phyloP scores from a whole-genome alignment of 2,888 invertebrate genomes.

The Thecophora atra region DNA sequence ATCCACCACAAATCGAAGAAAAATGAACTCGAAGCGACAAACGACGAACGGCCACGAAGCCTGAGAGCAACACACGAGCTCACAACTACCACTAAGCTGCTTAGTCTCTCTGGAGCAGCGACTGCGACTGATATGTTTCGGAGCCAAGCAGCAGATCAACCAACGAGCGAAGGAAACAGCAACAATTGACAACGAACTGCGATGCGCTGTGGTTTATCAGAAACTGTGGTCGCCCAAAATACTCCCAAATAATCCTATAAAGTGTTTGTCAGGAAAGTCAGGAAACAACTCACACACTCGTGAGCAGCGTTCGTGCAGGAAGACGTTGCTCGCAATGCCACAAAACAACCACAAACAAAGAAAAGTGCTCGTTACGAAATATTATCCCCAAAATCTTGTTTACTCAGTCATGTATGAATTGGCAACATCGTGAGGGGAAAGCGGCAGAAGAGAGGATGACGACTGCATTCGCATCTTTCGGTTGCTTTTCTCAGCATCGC shows the following conservation, averaged over 20 bases:
- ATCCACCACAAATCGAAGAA: slow-evolving; percentile 28
- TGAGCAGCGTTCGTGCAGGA: background rate
- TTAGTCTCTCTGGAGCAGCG: slow-evolving; percentile 1
- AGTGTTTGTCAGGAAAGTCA: background rate
- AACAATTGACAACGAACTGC: slow-evolving; percentile 21
- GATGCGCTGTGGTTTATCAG: slow-evolving; percentile 3
- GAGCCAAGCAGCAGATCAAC: slow-evolving; percentile 10
- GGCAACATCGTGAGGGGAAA: background rate
- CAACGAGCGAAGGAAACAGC: background rate
- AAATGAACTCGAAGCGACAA: background rate
- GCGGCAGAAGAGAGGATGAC: background rate
- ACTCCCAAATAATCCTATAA: slow-evolving; percentile 11
- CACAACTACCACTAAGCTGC: background rate
- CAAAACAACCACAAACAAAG: background rate
- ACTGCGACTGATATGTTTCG: slow-evolving; percentile 10
- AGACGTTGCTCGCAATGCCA: background rate
- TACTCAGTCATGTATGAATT: slow-evolving; percentile 27
- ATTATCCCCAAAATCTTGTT: slow-evolving; percentile 33
- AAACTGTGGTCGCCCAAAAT: slow-evolving; percentile 24
- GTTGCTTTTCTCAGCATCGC: background rate
- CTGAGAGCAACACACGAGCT: background rate
- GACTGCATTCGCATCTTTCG: too few species aligned
- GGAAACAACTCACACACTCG: background rate
- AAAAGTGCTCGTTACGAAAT: slow-evolving; percentile 25
- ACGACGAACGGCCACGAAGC: background rate